These are phyloP conservation scores for Eilema sororculum DNA, from an alignment of 2,888 invertebrate genomes.

Conservation along the genomic window DNA sequence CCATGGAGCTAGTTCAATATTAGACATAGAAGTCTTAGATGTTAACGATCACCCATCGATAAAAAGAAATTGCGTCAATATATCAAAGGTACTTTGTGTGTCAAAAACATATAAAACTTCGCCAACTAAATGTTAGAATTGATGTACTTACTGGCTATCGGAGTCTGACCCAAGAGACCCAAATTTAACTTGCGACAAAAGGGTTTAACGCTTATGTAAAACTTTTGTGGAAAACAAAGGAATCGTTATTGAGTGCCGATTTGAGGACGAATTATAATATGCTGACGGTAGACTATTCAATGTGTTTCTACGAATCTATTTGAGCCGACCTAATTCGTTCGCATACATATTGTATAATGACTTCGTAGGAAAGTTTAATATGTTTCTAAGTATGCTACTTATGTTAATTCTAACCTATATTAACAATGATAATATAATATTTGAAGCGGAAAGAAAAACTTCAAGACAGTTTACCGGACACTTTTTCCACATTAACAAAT, in stretches of 20 bases:
- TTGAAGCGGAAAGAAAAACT: too few species aligned
- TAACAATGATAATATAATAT: not conserved
- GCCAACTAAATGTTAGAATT: not conserved
- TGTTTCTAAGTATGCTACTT: not conserved
- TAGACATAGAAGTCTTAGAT: not conserved
- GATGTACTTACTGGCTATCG: not conserved
- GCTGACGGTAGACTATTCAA: not conserved
- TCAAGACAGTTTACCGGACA: too few species aligned
- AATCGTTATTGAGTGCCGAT: constrained; percentile 9
- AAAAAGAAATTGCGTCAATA: not conserved
- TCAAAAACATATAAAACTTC: constrained; percentile 2
- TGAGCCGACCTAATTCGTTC: not conserved
- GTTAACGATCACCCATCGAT: not conserved
- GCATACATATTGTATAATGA: not conserved
- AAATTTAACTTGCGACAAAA: constrained; percentile 7
- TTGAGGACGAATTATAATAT: constrained; percentile 1
- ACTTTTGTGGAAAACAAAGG: constrained; percentile 4
- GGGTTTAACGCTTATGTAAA: constrained; percentile 2
- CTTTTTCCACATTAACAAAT: too few species aligned
- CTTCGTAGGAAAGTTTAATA: not conserved
- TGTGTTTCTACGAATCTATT: not conserved
- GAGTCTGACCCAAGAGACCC: not conserved
- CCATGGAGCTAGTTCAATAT: too few species aligned
- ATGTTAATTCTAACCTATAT: not conserved
- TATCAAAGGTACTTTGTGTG: constrained; percentile 1